A percentile compares a stretch with the other conserved stretches of the same genome.
phyloP scores from a whole-genome alignment of 2,797 vertebrate species.

The Neoniphon sammara region DNA sequence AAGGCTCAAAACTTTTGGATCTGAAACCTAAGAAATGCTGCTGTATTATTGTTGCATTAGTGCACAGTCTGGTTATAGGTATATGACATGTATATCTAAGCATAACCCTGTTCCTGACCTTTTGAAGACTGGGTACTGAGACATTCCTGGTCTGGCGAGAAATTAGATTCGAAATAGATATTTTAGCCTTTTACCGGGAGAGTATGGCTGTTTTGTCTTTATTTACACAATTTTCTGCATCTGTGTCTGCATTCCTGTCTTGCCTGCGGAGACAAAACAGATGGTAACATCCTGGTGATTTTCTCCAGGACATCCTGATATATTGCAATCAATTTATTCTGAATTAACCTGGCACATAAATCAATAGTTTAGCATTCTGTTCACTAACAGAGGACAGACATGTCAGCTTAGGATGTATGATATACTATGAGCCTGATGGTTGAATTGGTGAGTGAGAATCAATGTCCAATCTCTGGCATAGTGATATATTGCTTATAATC shows the following conservation, averaged over 20 bases:
- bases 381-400: background rate
- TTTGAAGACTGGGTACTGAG: background rate
- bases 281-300: background rate
- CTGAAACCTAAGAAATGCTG: no score
- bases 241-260: background rate
- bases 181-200: no score
- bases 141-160: background rate
- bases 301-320: conserved; percentile 3
- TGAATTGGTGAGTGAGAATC: conserved; percentile 5
- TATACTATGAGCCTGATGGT: conserved; percentile 10
- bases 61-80: no score
- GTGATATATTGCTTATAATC: background rate
- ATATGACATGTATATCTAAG: no score
- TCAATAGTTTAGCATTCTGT: conserved; percentile 13
- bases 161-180: no score
- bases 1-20: background rate
- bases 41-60: background rate
- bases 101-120: background rate
- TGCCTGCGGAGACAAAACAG: background rate
- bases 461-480: background rate
- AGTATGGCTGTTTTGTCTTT: conserved; percentile 16
- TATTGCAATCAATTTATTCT: conserved; percentile 2
- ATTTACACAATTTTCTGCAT: conserved; percentile 4
- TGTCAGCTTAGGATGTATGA: background rate
- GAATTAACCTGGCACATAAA: conserved; percentile 2